Base-by-base conservation (phyloP, 2,888 invertebrate species). In the Hofmannophila pseudospretella region DNA sequence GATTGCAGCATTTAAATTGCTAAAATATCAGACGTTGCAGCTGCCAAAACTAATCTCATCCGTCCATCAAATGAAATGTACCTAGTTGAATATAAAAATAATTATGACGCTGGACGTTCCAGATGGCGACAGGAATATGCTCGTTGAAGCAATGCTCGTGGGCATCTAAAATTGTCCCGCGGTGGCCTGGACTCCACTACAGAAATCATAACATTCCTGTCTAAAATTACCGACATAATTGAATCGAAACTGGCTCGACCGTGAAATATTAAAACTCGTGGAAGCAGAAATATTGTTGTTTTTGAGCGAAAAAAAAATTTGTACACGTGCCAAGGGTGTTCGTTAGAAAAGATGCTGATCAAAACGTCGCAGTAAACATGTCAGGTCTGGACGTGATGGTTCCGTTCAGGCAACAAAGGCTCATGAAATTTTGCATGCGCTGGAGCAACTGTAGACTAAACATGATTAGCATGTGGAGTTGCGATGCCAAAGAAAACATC, bases 181-280 rank as follows among this genome's bases (percentile, higher is more conserved):
- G 16, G 16, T 4, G 16, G 16, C 16, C 51, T 55, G 50, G 50
- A 44, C 54, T 49, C 42, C 48, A 51, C 51, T 43, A n/a, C n/a
- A 58, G 59, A 58, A 53, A 72, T 67, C 67, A 67, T 63, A 68
- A 64, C 58, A 66, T 66, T 54, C 52, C 30, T 45, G 39, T 58
- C 71, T 68, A 68, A 75, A 74, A 68, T 75, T 64, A 73, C 56
- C 47, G 33, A 36, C 47, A 55, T 63, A 66, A 72, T 71, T 58
- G 60, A 55, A 48, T 41, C 35, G 43, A 59, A 64, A 57, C 49
- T 42, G 54, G 50, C 51, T 59, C 56, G 53, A 45, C 45, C 48
- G 39, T 45, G 45, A 49, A 49, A 52, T 48, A 50, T 49, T 41
- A 49, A 42, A 38, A 5, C 40, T 23, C 23, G 45, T 44, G 41